Evolutionary conservation across 2,797 vertebrate species (phyloP), one percentile per base, ranked within the genome.

Genomic region (Anomalospiza imberbis): DNA sequence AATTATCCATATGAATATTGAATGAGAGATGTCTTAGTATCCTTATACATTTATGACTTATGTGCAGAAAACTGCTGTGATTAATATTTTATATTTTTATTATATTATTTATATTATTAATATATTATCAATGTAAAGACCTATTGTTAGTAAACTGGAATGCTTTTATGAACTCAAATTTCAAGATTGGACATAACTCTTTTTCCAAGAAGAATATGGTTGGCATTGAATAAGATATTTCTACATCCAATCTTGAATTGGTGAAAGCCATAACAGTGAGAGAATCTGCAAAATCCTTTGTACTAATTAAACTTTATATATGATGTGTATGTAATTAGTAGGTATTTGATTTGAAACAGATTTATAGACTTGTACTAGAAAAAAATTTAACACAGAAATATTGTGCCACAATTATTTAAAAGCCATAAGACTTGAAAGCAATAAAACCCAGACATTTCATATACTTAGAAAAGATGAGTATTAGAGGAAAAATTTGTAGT

Each of bases 1-100:
- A 95, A 70, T 95, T 85, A 90, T 92, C 76, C 34, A 6, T 96
- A 77, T 95, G 40, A 73, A 10, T 94, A 16, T 40, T 54, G 54
- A 96, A 91, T 58, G 62, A 94, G 77, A 91, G 18, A 62, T 80
- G 87, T 80, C 40, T 95, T 76, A 13, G 29, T 79, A 40, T 65
- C 44, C 12, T 57, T 74, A 58, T 65, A 48, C 25, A 48, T 65
- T 73, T 65, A 57, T 65, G 26, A 57, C 53, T 75, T 7, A 44
- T 66, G 25, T 81, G 2, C 17, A 34, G 17, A 17, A 74, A 74
- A 84, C 31, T 65, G 31, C 34, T 74, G 31, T 34, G 34, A 57
- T 50, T 17, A 66, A 65, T 73, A n/a, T 73, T 83, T 60, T 55
- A 21, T 47, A 18, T 51, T 51, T 12, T 51, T 51, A 51, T 51